Percentiles rank a stretch among this genome's conserved stretches.
Conservation (phyloP, 2,888 invertebrate genomes). For the Busseola fusca region DNA sequence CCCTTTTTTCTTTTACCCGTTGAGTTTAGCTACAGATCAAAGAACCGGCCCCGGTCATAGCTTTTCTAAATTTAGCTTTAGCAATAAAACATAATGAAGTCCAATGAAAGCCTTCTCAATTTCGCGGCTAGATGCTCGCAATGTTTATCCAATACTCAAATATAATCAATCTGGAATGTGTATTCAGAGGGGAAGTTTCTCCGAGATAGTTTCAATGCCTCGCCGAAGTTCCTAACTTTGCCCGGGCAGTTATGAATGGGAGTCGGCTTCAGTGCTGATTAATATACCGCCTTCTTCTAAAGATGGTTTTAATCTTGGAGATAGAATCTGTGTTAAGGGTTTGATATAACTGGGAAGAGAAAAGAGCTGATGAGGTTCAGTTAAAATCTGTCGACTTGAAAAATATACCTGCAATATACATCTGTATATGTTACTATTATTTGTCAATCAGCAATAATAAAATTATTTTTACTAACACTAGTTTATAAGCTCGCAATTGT, state of each 20-base stretch:
- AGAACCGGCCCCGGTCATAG: not conserved
- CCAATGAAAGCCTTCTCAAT: conserved; percentile 18
- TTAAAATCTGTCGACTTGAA: not conserved
- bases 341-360: not conserved
- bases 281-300: conserved; percentile 15
- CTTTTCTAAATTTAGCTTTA: not conserved
- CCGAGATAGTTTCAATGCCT: conserved; percentile 20
- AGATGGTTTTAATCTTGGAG: conserved; percentile 12
- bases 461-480: too few relatives aligned
- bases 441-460: too few relatives aligned
- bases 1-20: too few relatives aligned
- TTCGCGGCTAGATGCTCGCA: conserved; percentile 1
- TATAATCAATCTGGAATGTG: conserved; percentile 47
- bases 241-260: conserved; percentile 30
- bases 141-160: conserved; percentile 31
- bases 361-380: not conserved
- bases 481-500: too few relatives aligned
- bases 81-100: not conserved
- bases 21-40: too few relatives aligned
- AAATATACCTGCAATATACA: too few relatives aligned
- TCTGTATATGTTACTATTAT: too few relatives aligned
- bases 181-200: conserved; percentile 33
- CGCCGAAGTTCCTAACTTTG: conserved; percentile 28
- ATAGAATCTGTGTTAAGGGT: not conserved
- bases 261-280: conserved; percentile 4